These are phyloP conservation scores for Panthera tigris DNA, from an alignment of 2,113 vertebrate species.

Conservation along the genomic window DNA sequence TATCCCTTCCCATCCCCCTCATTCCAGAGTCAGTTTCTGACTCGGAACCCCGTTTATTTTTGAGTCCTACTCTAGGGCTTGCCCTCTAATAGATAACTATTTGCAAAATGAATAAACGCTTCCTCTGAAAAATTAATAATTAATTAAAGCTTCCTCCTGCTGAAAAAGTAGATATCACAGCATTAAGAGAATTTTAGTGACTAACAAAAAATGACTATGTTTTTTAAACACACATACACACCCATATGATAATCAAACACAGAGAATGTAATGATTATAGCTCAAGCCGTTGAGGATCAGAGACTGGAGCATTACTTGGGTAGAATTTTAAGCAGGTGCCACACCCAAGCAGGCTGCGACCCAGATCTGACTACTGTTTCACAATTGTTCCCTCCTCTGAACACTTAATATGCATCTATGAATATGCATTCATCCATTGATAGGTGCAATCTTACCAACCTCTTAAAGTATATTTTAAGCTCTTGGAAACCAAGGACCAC, in stretches of 20 bases:
- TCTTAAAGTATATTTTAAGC: neutral
- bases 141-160: neutral
- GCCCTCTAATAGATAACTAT: neutral
- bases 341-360: neutral
- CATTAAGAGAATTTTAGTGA: neutral
- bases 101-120: slow-evolving; percentile 22
- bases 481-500: neutral
- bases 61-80: neutral
- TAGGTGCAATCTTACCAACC: neutral
- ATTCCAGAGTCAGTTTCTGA: neutral
- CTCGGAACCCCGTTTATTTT: neutral
- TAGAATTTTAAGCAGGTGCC: neutral
- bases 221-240: neutral
- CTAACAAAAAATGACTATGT: neutral
- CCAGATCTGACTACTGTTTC: neutral
- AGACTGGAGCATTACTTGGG: neutral
- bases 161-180: neutral
- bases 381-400: neutral
- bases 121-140: neutral
- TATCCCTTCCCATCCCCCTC: neutral
- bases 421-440: neutral
- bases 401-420: neutral
- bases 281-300: neutral
- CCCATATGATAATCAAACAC: neutral
- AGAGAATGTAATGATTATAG: neutral